These are phyloP conservation scores for Chalcis sispes DNA, from an alignment of 2,888 invertebrate species.

Conservation along the genomic window DNA sequence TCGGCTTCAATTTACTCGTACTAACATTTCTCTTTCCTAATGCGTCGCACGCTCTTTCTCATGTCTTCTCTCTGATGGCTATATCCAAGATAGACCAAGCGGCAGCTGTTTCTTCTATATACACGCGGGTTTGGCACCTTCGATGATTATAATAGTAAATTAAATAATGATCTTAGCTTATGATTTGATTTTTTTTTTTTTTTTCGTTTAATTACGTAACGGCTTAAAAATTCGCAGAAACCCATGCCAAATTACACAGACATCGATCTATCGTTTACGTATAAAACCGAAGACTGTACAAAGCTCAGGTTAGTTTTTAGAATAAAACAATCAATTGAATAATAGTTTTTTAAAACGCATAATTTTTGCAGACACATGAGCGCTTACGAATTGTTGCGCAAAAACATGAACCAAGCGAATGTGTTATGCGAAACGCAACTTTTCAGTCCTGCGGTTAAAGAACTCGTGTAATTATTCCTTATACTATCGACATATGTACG, in stretches of 20 bases:
- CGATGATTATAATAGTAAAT: neutral
- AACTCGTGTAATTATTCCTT: conserved; percentile 64
- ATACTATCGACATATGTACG: neutral
- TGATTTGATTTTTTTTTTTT: conserved; percentile 12
- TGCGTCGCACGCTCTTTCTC: conserved; percentile 52
- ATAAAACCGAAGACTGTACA: conserved; percentile 66
- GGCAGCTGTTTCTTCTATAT: neutral
- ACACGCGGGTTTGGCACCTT: neutral
- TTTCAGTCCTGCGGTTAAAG: conserved; percentile 63
- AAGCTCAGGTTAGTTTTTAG: conserved; percentile 63
- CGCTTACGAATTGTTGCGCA: conserved; percentile 65
- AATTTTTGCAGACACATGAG: conserved; percentile 63
- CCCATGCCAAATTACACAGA: conserved; percentile 67
- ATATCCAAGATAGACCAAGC: conserved; percentile 22
- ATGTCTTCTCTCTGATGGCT: conserved; percentile 4
- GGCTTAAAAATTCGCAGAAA: no score
- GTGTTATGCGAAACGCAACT: conserved; percentile 69
- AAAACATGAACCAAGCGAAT: conserved; percentile 68
- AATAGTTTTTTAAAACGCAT: neutral
- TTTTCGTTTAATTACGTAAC: no score
- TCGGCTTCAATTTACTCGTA: conserved; percentile 71
- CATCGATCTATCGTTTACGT: conserved; percentile 69
- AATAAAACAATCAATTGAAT: neutral
- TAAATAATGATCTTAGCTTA: neutral
- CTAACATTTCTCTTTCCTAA: conserved; percentile 71